A percentile compares a stretch with the other conserved stretches of the same genome.
These are phyloP conservation scores for Epistrophe grossulariae DNA, from an alignment of 2,888 invertebrate genomes.

Conservation along the genomic window DNA sequence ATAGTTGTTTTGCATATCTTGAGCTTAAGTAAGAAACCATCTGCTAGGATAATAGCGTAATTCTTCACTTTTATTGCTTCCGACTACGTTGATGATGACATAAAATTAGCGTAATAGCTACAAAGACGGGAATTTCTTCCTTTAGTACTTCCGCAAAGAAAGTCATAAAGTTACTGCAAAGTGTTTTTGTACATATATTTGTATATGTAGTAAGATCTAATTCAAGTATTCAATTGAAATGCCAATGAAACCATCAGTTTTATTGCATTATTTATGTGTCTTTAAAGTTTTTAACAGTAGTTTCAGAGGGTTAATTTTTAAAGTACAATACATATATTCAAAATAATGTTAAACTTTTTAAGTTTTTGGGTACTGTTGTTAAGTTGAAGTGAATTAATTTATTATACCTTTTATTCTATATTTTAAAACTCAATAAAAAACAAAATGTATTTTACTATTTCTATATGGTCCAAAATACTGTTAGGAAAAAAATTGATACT, in stretches of 20 bases:
- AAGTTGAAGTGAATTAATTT: no score
- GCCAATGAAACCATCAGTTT: background rate
- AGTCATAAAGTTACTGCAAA: conserved; percentile 57
- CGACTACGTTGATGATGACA: conserved; percentile 69
- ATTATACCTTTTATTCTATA: no score
- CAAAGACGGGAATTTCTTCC: conserved; percentile 49
- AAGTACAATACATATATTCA: no score
- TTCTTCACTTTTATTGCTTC: conserved; percentile 67
- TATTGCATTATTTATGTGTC: background rate
- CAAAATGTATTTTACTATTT: no score
- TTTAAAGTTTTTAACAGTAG: background rate
- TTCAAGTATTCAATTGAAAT: background rate
- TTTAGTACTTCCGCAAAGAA: conserved; percentile 55
- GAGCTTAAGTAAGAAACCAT: conserved; percentile 57
- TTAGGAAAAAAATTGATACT: no score
- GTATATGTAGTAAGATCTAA: background rate
- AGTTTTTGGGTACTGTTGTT: no score
- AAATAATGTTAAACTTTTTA: no score
- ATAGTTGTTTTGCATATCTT: conserved; percentile 58
- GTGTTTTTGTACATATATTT: conserved; percentile 39
- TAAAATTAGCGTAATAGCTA: conserved; percentile 71
- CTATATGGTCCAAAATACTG: no score
- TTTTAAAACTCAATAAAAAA: no score
- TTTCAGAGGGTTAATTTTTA: no score
- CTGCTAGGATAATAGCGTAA: conserved; percentile 55